Evolutionary conservation across 2,797 vertebrate species (phyloP).

Genomic region (Sebastes glaucus): DNA sequence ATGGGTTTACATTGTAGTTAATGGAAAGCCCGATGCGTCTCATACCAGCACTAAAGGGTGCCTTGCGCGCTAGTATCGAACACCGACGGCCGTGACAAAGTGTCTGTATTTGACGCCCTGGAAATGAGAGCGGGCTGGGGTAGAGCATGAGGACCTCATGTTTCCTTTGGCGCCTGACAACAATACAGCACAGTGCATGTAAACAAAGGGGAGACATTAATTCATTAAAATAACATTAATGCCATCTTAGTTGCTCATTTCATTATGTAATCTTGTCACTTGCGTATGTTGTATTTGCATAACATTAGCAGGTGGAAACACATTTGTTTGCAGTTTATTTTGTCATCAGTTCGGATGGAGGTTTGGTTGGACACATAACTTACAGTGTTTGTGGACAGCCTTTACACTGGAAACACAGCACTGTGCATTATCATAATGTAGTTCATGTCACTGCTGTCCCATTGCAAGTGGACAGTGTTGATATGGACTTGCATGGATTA

Average conservation of each 20-base stretch:
- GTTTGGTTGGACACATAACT: not conserved
- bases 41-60: too few species aligned
- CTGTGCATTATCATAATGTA: not conserved
- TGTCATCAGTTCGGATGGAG: not conserved
- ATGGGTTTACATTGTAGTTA: too few species aligned
- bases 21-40: too few species aligned
- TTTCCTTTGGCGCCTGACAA: not conserved
- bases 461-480: conserved; percentile 6
- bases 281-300: not conserved
- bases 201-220: not conserved
- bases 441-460: not conserved
- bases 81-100: too few species aligned
- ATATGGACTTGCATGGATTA: conserved; percentile 51
- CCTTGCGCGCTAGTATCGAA: too few species aligned
- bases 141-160: too few species aligned
- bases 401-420: not conserved
- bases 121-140: too few species aligned
- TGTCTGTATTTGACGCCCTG: too few species aligned
- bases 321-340: not conserved
- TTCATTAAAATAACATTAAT: not conserved
- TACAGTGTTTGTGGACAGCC: not conserved
- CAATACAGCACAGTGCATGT: not conserved
- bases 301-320: not conserved
- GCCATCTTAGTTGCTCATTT: not conserved
- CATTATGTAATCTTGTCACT: not conserved